These are phyloP conservation scores for Nymphalis c-album DNA, from an alignment of 2,888 invertebrate species.

Conservation along the genomic window DNA sequence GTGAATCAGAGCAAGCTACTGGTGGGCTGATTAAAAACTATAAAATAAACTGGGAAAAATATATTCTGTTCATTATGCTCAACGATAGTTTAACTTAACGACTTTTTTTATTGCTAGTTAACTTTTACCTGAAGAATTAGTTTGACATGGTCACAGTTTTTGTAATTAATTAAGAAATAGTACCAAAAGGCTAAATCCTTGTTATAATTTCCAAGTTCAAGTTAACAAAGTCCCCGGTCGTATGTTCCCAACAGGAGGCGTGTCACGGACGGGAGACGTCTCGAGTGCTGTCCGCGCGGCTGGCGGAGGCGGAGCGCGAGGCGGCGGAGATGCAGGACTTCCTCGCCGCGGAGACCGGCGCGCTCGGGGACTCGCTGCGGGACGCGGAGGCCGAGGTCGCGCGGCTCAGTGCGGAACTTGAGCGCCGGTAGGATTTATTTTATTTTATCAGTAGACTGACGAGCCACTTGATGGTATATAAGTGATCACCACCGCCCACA, in stretches of 20 bases:
- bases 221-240: not conserved
- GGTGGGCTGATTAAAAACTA: not conserved
- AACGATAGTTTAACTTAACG: too few species aligned
- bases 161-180: too few species aligned
- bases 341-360: conserved; percentile 91
- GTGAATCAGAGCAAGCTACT: not conserved
- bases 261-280: conserved; percentile 86
- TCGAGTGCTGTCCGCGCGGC: conserved; percentile 85
- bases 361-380: conserved; percentile 88
- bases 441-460: too few species aligned
- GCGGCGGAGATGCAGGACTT: conserved; percentile 93
- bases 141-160: too few species aligned
- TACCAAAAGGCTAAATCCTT: too few species aligned
- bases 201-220: not conserved
- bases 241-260: conserved; percentile 78
- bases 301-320: conserved; percentile 89
- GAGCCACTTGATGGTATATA: too few species aligned
- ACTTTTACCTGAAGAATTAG: too few species aligned
- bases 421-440: conserved; percentile 54
- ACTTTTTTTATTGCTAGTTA: too few species aligned
- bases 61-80: not conserved
- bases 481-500: too few species aligned
- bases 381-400: conserved; percentile 87
- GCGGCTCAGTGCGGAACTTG: conserved; percentile 61
- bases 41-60: not conserved